phyloP scores from a whole-genome alignment of 2,888 invertebrate species.

The Cetonia aurata region DNA sequence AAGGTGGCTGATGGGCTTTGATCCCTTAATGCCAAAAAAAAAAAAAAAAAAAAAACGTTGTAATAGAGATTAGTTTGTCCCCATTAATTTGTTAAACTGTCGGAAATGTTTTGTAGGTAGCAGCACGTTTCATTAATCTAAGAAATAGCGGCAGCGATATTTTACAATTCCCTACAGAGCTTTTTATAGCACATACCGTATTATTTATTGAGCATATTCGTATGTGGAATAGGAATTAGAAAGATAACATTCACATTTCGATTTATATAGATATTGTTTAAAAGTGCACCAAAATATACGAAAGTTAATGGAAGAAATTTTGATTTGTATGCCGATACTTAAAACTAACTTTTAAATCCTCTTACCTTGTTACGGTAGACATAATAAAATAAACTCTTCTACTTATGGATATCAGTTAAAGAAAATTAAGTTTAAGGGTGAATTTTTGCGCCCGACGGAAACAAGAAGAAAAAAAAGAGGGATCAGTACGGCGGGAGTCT shows the following conservation, averaged over 20 bases:
- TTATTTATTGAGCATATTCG: too few relatives aligned
- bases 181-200: too few relatives aligned
- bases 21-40: too few relatives aligned
- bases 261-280: too few relatives aligned
- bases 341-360: constrained; percentile 28
- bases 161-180: too few relatives aligned
- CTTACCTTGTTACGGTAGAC: constrained; percentile 36
- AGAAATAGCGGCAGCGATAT: too few relatives aligned
- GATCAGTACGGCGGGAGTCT: constrained; percentile 23
- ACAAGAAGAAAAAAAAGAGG: constrained; percentile 5
- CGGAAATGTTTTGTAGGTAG: constrained; percentile 2
- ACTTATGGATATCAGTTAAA: constrained; percentile 34
- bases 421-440: constrained; percentile 39
- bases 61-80: constrained; percentile 7
- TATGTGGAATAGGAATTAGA: too few relatives aligned
- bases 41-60: too few relatives aligned
- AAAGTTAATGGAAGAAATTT: constrained; percentile 11
- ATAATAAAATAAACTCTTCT: constrained; percentile 42
- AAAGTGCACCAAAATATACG: too few relatives aligned
- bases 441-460: constrained; percentile 40
- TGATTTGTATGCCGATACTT: constrained; percentile 23
- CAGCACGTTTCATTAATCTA: background rate
- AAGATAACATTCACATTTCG: background rate
- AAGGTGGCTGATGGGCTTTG: too few relatives aligned
- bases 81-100: constrained; percentile 22